A percentile compares a stretch with the other conserved stretches of the same genome.
Conservation (phyloP, 2,888 invertebrate genomes). For the Sicus ferrugineus region DNA sequence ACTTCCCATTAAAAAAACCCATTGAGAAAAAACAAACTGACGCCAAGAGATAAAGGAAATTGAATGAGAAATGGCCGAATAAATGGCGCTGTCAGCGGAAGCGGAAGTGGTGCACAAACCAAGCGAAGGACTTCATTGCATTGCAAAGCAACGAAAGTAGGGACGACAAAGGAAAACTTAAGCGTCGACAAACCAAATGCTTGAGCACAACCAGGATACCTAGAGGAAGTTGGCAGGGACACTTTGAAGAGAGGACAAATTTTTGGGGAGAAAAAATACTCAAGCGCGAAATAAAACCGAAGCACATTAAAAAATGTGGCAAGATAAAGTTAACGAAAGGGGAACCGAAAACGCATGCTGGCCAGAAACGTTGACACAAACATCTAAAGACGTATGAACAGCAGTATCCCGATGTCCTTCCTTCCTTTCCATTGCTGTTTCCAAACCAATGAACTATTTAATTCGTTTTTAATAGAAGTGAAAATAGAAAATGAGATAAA, state of each 20-base stretch:
- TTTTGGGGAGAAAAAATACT: not conserved
- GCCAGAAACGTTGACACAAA: not conserved
- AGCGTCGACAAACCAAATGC: not conserved
- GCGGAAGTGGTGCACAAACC: constrained; percentile 15
- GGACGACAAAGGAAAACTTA: not conserved
- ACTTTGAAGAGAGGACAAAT: not conserved
- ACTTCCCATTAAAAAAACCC: not conserved
- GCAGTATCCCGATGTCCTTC: not conserved
- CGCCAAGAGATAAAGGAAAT: constrained; percentile 17
- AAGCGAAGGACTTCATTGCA: constrained; percentile 18
- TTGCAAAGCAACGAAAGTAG: not conserved
- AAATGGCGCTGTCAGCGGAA: constrained; percentile 21
- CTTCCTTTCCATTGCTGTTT: constrained; percentile 12
- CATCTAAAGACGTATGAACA: not conserved
- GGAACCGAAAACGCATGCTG: constrained; percentile 1
- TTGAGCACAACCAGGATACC: not conserved
- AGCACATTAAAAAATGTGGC: constrained; percentile 2
- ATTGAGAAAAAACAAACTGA: not conserved
- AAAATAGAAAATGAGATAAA: not conserved
- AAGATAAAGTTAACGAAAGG: not conserved
- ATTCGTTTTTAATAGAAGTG: constrained; percentile 22
- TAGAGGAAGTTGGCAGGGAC: not conserved
- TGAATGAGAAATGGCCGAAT: constrained; percentile 23
- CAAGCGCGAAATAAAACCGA: constrained; percentile 23
- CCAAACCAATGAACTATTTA: constrained; percentile 30